A percentile compares a stretch with the other conserved stretches of the same genome.
Conservation (phyloP, 2,888 invertebrate genomes). For the Theodoxus fluviatilis region DNA sequence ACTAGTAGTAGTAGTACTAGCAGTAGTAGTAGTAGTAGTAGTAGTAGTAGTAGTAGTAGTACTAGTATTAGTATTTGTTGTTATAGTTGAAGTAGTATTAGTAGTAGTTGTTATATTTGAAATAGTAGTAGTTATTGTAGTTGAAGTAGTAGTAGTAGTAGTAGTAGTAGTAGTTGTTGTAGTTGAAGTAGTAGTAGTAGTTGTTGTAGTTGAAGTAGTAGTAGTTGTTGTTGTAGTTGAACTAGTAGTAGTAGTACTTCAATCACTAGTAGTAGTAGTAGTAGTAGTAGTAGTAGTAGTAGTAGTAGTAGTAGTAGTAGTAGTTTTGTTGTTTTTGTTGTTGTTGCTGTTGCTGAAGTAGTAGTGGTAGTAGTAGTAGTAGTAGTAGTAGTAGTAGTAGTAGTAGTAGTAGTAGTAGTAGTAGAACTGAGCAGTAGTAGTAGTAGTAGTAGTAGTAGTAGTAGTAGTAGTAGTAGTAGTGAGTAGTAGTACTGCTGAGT, state of each 20-base stretch:
- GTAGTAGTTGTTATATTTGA: not conserved
- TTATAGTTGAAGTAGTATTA: not conserved
- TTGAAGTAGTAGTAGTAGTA: not conserved
- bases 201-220: not conserved
- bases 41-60: slow-evolving; percentile 2
- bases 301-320: slow-evolving; percentile 9
- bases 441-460: not conserved
- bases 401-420: not conserved
- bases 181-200: not conserved
- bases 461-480: slow-evolving; percentile 3
- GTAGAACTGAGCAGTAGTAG: not conserved
- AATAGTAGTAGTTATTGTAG: not conserved
- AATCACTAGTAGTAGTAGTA: not conserved
- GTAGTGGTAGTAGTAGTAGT: not conserved
- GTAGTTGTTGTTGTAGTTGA: not conserved
- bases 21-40: not conserved
- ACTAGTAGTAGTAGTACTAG: not conserved
- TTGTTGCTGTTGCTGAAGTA: not conserved
- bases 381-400: not conserved
- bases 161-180: not conserved
- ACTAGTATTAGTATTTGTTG: not conserved
- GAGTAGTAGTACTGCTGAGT: too few relatives aligned
- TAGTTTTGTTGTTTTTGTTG: not conserved
- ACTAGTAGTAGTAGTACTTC: not conserved
- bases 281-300: not conserved